phyloP scores from a whole-genome alignment of 2,113 vertebrate species.

The Psophia crepitans region DNA sequence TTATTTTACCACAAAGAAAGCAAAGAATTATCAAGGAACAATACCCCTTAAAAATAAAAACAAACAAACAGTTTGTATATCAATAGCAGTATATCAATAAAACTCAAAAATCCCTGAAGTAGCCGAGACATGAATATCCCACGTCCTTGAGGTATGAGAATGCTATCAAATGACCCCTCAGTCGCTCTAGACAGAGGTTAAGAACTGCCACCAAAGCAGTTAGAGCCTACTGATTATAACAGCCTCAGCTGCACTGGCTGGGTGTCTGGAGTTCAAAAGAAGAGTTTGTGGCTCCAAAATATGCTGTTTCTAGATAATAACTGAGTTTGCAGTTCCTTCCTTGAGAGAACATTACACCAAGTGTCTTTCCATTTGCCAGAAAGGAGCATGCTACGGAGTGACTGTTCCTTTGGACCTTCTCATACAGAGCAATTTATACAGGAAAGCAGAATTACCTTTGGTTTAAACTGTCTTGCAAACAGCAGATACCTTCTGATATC shows the following conservation, averaged over 20 bases:
- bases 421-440: neutral
- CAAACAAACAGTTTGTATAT: neutral
- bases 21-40: neutral
- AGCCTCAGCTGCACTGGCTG: neutral
- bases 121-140: neutral
- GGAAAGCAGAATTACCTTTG: slow-evolving; percentile 81
- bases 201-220: neutral
- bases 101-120: neutral
- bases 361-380: neutral
- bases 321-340: neutral
- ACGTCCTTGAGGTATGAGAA: neutral
- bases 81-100: neutral
- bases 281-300: neutral
- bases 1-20: neutral
- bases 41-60: neutral
- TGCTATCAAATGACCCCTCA: neutral
- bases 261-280: neutral
- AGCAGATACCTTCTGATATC: slow-evolving; percentile 96
- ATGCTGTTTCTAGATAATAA: neutral
- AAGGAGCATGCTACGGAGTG: neutral
- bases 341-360: neutral
- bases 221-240: neutral
- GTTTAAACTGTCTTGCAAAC: slow-evolving; percentile 97
- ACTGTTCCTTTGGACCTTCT: neutral
- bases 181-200: neutral